phyloP scores from a whole-genome alignment of 2,113 vertebrate species.

The Dryoscopus gambensis region DNA sequence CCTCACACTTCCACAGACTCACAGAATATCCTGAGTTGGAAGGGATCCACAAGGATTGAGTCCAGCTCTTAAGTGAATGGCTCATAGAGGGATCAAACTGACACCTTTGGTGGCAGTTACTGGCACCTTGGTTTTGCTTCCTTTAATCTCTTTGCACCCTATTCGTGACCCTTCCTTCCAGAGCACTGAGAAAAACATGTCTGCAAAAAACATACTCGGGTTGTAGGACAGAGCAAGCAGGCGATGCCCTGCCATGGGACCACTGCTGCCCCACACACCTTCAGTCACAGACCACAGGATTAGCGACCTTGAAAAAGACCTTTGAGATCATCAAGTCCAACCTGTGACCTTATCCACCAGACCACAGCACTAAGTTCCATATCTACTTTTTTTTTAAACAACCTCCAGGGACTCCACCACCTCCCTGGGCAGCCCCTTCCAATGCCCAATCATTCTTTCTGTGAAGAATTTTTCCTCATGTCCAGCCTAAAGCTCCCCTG shows the following conservation, averaged over 20 bases:
- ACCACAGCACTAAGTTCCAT: background rate
- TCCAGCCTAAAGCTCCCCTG: background rate
- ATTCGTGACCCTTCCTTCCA: background rate
- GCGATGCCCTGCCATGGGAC: background rate
- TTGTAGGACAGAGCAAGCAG: background rate
- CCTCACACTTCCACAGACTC: background rate
- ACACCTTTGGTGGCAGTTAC: background rate
- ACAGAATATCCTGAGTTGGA: background rate
- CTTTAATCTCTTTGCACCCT: background rate
- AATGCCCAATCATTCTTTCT: background rate
- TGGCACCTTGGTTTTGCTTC: background rate
- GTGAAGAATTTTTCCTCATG: too few species aligned
- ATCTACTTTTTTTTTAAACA: background rate
- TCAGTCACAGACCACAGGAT: background rate
- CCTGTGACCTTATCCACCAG: too few species aligned
- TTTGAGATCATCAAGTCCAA: background rate
- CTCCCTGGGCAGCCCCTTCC: too few species aligned
- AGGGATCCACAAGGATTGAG: background rate
- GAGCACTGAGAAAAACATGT: background rate
- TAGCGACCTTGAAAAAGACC: accelerated
- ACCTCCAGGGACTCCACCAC: too few species aligned
- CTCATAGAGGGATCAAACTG: background rate
- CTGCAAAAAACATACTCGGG: background rate
- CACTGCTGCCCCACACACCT: background rate
- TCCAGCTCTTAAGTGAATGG: background rate